Base-by-base conservation (phyloP, 2,797 vertebrate genomes). In the Phylloscopus collybita region DNA sequence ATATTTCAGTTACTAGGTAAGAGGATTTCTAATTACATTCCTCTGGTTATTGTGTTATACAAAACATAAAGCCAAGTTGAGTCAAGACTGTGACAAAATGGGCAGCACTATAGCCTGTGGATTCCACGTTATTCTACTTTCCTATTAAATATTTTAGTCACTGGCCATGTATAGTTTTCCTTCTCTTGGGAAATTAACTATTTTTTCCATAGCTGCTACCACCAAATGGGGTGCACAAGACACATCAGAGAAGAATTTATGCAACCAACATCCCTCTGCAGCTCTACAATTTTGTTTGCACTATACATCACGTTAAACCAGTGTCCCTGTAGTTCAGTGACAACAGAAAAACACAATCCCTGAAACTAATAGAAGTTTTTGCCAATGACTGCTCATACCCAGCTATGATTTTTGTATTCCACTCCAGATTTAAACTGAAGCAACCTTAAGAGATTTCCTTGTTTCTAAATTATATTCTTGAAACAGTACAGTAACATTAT, bases 151-250 rank as follows among this genome's bases (percentile, higher is more conserved):
- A 65, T 67, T 93, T 93, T 72, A 75, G 72, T 75, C 65, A 60
- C 59, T 65, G 69, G 38, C 66, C 78, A 57, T 12, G 40, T 79
- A 81, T 16, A 86, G 56, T 49, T 59, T 86, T 42, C 44, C 49
- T 81, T 79, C 92, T 91, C 90, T 82, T 91, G 71, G 84, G 94
- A 96, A 96, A 95, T 83, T 76, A 95, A 72, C 66, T 83, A 6
- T 40, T 92, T 94, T 90, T 92, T 83, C 81, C 53, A 72, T 76
- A 79, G 92, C 67, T 92, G 65, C 73, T 91, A 60, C 81, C 70
- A 88, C 78, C 59, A 93, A 95, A 83, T 67, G 23, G 29, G 83
- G 85, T 57, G 36, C 73, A 57, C 20, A 65, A 87, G 83, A 84
- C 60, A 76, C 34, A 86, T 65, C 78, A 62, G 54, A 86, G 70